A percentile compares a stretch with the other conserved stretches of the same genome.
phyloP scores from a whole-genome alignment of 2,888 invertebrate species.

The Galeruca laticollis region DNA sequence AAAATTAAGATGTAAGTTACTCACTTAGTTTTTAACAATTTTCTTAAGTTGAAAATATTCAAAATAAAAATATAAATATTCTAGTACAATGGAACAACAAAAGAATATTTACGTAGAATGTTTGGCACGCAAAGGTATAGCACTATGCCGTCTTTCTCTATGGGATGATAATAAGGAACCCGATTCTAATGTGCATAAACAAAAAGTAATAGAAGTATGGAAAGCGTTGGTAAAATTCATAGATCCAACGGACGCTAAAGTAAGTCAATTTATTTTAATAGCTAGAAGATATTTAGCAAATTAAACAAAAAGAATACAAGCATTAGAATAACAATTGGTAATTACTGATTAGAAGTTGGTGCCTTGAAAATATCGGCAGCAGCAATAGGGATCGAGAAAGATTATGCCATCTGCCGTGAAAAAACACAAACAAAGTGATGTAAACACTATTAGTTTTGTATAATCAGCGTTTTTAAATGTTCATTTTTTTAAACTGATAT shows the following conservation, averaged over 20 bases:
- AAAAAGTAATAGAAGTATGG: conserved; percentile 74
- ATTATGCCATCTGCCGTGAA: no score
- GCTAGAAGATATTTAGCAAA: no score
- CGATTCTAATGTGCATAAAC: conserved; percentile 64
- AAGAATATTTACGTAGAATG: conserved; percentile 85
- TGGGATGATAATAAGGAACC: conserved; percentile 52
- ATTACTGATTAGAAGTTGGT: no score
- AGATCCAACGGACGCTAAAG: conserved; percentile 84
- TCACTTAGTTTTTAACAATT: background rate
- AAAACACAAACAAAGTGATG: no score
- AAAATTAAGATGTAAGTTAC: conserved; percentile 81
- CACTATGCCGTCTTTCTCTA: conserved; percentile 75
- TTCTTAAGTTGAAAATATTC: background rate
- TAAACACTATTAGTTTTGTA: no score
- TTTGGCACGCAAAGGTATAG: conserved; percentile 80
- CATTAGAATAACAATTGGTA: no score
- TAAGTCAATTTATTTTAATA: conserved; percentile 60
- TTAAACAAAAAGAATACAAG: background rate
- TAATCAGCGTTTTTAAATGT: no score
- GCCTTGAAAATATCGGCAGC: no score
- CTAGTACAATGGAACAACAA: conserved; percentile 81
- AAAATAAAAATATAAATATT: conserved; percentile 6
- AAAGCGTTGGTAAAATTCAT: conserved; percentile 83
- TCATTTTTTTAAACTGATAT: no score
- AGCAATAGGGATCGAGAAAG: no score